phyloP scores from a whole-genome alignment of 2,888 invertebrate genomes.

The Pristionchus arcanus region DNA sequence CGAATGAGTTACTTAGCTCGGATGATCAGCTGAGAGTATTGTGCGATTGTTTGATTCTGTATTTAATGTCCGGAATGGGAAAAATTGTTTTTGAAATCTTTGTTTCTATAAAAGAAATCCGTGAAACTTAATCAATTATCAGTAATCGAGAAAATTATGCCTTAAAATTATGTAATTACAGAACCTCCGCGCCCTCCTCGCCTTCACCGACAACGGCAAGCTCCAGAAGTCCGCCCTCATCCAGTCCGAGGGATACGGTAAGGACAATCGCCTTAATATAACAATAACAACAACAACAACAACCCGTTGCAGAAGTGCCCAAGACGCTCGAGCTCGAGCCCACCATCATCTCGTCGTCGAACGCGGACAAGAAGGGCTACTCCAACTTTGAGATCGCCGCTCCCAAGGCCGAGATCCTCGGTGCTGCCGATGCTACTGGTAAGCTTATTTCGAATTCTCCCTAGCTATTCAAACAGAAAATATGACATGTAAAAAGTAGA shows the following conservation, averaged over 20 bases:
- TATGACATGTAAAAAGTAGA: no score
- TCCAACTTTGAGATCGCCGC: conserved; percentile 51
- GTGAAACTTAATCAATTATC: background rate
- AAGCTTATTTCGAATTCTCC: no score
- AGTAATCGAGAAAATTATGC: no score
- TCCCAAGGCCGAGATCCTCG: conserved; percentile 42
- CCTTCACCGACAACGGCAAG: conserved; percentile 65
- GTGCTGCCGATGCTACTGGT: background rate
- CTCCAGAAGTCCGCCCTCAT: conserved; percentile 63
- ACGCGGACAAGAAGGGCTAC: conserved; percentile 19
- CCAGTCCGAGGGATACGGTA: conserved; percentile 61
- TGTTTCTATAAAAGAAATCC: background rate
- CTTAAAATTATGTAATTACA: background rate
- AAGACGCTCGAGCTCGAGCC: conserved; percentile 50
- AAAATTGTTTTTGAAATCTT: background rate
- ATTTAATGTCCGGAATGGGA: background rate
- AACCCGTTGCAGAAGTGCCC: background rate
- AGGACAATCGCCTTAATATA: background rate
- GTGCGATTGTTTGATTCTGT: background rate
- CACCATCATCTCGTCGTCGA: background rate
- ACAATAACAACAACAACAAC: background rate
- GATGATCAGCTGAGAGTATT: background rate
- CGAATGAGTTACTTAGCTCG: background rate
- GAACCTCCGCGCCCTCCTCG: conserved; percentile 63
- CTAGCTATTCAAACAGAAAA: no score